These are phyloP conservation scores for Hipposideros armiger DNA, from an alignment of 2,113 vertebrate genomes.

Conservation along the genomic window DNA sequence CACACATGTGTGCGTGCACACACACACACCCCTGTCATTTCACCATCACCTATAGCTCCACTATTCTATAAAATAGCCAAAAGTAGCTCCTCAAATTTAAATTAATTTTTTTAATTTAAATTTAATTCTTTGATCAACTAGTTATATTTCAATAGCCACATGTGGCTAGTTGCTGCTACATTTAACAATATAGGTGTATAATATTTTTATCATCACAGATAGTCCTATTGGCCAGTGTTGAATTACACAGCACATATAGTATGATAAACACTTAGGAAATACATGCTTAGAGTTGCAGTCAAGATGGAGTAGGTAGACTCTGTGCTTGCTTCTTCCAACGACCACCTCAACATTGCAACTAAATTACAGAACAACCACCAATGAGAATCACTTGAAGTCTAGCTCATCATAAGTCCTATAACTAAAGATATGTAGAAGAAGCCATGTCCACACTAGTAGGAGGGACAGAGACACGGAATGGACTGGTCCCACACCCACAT, in stretches of 20 bases:
- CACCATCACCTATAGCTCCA: neutral
- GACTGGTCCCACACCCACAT: too few relatives aligned
- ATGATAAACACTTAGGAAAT: neutral
- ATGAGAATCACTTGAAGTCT: too few relatives aligned
- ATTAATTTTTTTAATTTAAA: neutral
- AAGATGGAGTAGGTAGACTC: too few relatives aligned
- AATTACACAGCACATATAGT: neutral
- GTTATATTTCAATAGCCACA: neutral
- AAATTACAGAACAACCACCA: too few relatives aligned
- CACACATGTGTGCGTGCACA: neutral
- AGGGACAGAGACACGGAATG: too few relatives aligned
- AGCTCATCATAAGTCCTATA: too few relatives aligned
- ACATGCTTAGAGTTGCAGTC: too few relatives aligned
- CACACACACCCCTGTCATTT: neutral
- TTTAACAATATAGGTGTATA: neutral
- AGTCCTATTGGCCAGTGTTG: neutral
- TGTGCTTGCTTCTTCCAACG: too few relatives aligned
- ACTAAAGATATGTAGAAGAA: too few relatives aligned
- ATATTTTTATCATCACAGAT: neutral
- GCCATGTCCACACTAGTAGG: too few relatives aligned
- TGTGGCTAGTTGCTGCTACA: neutral
- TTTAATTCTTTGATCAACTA: neutral
- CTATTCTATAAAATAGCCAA: neutral
- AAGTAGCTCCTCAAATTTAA: slow-evolving; percentile 10
- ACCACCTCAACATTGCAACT: too few relatives aligned